Evolutionary conservation across 2,113 vertebrate species (phyloP), one percentile per base, ranked within the genome.

Genomic region (Euleptes europaea): DNA sequence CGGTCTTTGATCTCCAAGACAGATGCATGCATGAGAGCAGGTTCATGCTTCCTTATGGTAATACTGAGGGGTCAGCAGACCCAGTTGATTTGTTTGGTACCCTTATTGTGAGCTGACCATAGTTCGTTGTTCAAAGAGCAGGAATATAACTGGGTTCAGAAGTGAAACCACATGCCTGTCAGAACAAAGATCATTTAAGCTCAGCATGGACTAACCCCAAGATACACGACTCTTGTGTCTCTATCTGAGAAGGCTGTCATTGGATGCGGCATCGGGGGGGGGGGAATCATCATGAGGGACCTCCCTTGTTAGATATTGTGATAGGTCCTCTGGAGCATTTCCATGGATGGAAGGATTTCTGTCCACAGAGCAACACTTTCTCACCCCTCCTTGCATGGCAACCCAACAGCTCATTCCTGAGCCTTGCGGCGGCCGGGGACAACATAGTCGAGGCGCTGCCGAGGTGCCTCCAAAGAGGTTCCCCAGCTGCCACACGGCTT

Each of bases 161-260:
- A 49, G 1, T 51, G 70, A 72, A 69, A 81, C 0, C 0, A 54
- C 1, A 0, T 5, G 19, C 1, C 0, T 3, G 9, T 0, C 21
- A 80, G 80, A 40, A 63, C 15, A 38, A 44, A 21, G 11, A 75
- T 78, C 28, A 19, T 51, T 13, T 51, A 35, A 0, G 1, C 2
- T 60, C 70, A 28, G 2, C 17, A 5, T 33, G 23, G 10, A 9
- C 57, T 73, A 28, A 66, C 49, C 1, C 19, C 38, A 44, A 35
- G 42, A 23, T 15, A 47, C 54, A 38, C 44, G 73, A 42, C 3
- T 12, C 13, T 0, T 4, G 49, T 35, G 11, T 49, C 51, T 15
- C 14, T 54, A 81, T 31, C 42, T 0, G 1, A 26, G 26, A 75
- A 51, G 23, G 17, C 15, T 82, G 51, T 19, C 54, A 4, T 54